Percentiles rank a stretch among this genome's conserved stretches.
phyloP scores from a whole-genome alignment of 2,113 vertebrate species.

The Silurus asotus region DNA sequence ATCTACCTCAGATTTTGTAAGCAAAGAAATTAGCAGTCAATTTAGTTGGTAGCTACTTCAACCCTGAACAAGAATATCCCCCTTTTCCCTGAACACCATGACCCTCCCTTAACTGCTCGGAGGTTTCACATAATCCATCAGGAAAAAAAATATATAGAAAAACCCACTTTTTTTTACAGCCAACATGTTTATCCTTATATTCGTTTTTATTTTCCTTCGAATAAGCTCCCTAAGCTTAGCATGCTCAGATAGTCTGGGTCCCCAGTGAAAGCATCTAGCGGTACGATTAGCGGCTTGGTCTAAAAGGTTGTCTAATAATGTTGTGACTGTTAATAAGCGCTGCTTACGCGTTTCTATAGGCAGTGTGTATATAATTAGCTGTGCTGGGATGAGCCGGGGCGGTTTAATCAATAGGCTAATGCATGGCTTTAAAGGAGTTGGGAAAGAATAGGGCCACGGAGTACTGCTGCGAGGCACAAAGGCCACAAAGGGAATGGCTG shows the following conservation, averaged over 20 bases:
- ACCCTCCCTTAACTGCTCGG: constrained; percentile 41
- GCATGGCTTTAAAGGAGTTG: constrained; percentile 40
- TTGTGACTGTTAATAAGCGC: constrained; percentile 53
- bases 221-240: constrained; percentile 11
- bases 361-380: constrained; percentile 51
- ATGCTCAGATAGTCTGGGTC: constrained; percentile 11
- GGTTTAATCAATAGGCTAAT: constrained; percentile 54
- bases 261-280: constrained; percentile 35
- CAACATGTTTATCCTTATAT: constrained; percentile 21
- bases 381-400: constrained; percentile 33
- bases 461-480: constrained; percentile 45
- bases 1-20: background rate
- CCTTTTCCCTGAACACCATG: constrained; percentile 17
- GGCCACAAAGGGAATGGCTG: constrained; percentile 20
- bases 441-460: constrained; percentile 34
- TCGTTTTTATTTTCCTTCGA: background rate
- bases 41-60: background rate
- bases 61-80: constrained; percentile 16
- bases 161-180: constrained; percentile 16
- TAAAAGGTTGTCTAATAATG: constrained; percentile 49
- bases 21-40: background rate
- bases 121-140: constrained; percentile 30
- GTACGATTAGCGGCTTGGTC: constrained; percentile 33
- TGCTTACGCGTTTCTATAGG: constrained; percentile 47
- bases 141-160: background rate